Conservation (phyloP, 1,140 invertebrate genomes). For the Neodiprion virginianus region DNA sequence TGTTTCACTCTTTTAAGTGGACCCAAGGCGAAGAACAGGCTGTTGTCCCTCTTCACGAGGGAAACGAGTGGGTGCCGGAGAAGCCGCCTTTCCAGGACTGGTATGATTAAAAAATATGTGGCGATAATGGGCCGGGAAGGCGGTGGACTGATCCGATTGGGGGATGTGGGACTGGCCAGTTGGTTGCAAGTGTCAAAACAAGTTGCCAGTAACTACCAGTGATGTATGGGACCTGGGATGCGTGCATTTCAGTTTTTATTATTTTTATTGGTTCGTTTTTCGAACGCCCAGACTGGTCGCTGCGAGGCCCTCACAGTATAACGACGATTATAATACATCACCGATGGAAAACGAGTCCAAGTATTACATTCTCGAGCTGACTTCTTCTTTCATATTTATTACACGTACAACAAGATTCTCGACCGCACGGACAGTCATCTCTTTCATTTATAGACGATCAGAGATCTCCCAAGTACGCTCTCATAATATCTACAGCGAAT, state of each 20-base stretch:
- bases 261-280: neutral
- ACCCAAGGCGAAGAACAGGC: neutral
- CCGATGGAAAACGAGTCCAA: too few species aligned
- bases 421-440: neutral
- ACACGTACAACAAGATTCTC: neutral
- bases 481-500: neutral
- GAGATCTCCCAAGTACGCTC: neutral
- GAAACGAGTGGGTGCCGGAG: neutral
- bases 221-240: neutral
- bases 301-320: neutral
- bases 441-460: neutral
- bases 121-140: slow-evolving; percentile 9
- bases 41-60: neutral
- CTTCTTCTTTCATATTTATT: too few species aligned
- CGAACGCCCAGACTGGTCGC: neutral
- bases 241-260: neutral
- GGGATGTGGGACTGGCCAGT: neutral
- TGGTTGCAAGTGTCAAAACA: slow-evolving; percentile 10
- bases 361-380: too few species aligned
- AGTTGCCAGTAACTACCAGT: neutral
- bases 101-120: slow-evolving; percentile 16
- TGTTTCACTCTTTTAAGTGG: slow-evolving; percentile 4
- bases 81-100: neutral
- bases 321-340: neutral
- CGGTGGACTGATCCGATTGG: neutral